Percentiles rank a stretch among this genome's conserved stretches.
These are phyloP conservation scores for Heterotis niloticus DNA, from an alignment of 2,113 vertebrate genomes.

Conservation along the genomic window DNA sequence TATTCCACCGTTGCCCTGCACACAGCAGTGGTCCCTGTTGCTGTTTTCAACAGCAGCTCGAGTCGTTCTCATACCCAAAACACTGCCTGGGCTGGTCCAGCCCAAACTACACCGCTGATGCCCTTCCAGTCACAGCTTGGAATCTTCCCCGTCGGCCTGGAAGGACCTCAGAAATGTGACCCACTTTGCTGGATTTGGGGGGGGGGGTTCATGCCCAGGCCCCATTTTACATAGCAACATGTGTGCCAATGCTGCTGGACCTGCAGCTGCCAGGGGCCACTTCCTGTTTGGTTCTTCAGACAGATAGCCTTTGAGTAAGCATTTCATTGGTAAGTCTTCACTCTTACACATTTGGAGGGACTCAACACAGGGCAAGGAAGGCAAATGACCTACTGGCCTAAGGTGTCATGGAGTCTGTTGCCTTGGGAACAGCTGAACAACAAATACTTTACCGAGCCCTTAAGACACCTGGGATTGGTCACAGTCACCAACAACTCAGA, in stretches of 20 bases:
- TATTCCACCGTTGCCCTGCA: neutral
- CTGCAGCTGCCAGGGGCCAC: slow-evolving; percentile 30
- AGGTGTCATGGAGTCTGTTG: slow-evolving; percentile 44
- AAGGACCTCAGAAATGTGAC: slow-evolving; percentile 52
- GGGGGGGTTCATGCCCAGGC: neutral
- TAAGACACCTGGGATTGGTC: neutral
- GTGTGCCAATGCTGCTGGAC: neutral
- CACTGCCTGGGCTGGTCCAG: slow-evolving; percentile 58
- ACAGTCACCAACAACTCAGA: neutral
- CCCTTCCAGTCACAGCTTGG: slow-evolving; percentile 54
- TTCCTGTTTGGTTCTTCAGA: neutral
- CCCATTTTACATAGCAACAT: slow-evolving; percentile 23
- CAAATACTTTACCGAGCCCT: slow-evolving; percentile 13
- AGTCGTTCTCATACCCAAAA: slow-evolving; percentile 62
- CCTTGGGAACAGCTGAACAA: slow-evolving; percentile 30
- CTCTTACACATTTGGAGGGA: slow-evolving; percentile 16
- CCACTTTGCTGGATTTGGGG: slow-evolving; percentile 37
- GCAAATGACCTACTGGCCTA: slow-evolving; percentile 40
- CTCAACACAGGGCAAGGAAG: slow-evolving; percentile 40
- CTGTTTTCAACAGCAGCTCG: slow-evolving; percentile 51
- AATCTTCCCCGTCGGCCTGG: slow-evolving; percentile 55
- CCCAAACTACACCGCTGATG: slow-evolving; percentile 58
- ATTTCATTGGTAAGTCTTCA: neutral
- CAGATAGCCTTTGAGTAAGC: slow-evolving; percentile 18
- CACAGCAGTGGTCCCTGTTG: neutral